Percentiles rank a stretch among this genome's conserved stretches.
Evolutionary conservation across 1,140 invertebrate species (phyloP).

Genomic region (Pseudoatta argentina): DNA sequence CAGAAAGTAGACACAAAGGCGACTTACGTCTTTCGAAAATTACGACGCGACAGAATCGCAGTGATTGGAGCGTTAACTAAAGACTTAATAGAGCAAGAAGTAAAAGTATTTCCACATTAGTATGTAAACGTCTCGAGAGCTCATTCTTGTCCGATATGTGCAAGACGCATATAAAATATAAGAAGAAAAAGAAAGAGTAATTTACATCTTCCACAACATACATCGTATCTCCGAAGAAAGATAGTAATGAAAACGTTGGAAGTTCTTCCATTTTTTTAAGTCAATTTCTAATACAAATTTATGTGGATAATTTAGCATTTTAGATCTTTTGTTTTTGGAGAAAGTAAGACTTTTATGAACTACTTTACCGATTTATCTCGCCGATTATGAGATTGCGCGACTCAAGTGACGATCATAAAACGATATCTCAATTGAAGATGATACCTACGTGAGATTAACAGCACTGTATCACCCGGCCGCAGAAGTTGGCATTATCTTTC

Average conservation of each 20-base stretch:
- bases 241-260: not conserved
- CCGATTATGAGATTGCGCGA: not conserved
- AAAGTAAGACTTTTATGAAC: not conserved
- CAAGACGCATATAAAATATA: not conserved
- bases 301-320: not conserved
- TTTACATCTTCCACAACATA: slow-evolving; percentile 7
- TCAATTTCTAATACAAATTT: not conserved
- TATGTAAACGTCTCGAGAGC: slow-evolving; percentile 12
- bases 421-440: slow-evolving; percentile 8
- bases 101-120: slow-evolving; percentile 57
- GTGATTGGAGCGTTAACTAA: not conserved
- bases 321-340: not conserved
- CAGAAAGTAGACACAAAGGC: not conserved
- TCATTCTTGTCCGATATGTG: not conserved
- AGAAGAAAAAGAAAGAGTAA: slow-evolving; percentile 1
- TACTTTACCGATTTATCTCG: not conserved
- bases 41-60: not conserved
- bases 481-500: not conserved
- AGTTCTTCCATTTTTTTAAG: not conserved
- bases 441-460: not conserved
- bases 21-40: not conserved
- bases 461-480: not conserved
- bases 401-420: not conserved
- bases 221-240: no score
- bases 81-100: slow-evolving; percentile 69